Evolutionary conservation across 2,113 vertebrate genomes (phyloP).

Genomic region (Rhea americana): DNA sequence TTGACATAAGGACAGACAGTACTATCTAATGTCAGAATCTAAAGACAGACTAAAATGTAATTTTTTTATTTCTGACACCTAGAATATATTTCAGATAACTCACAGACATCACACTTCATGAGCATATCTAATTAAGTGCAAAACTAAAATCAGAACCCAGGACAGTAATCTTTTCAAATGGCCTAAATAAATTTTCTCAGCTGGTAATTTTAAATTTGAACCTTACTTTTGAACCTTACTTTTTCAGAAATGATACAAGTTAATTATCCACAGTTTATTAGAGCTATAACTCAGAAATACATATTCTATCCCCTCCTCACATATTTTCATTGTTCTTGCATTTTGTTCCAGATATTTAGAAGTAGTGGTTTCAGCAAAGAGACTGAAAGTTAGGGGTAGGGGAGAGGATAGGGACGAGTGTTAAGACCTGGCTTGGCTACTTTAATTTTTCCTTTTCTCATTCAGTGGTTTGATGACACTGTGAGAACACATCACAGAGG

Average conservation of each 20-base stretch:
- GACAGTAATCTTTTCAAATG: not conserved
- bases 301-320: not conserved
- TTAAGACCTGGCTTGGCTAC: not conserved
- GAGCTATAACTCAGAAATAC: not conserved
- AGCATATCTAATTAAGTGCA: not conserved
- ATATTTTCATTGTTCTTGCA: not conserved
- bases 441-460: not conserved
- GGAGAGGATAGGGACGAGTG: accelerated
- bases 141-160: not conserved
- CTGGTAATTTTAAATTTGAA: slow-evolving; percentile 15
- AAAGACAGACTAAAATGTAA: not conserved
- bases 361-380: not conserved
- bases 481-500: not conserved
- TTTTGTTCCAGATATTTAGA: not conserved
- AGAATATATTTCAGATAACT: not conserved
- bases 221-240: not conserved
- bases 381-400: not conserved
- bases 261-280: not conserved
- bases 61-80: slow-evolving; percentile 2
- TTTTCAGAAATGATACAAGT: not conserved
- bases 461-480: not conserved
- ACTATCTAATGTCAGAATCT: not conserved
- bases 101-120: not conserved
- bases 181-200: not conserved
- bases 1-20: not conserved